These are phyloP conservation scores for Colletes gigas DNA, from an alignment of 1,140 invertebrate species.

Conservation along the genomic window DNA sequence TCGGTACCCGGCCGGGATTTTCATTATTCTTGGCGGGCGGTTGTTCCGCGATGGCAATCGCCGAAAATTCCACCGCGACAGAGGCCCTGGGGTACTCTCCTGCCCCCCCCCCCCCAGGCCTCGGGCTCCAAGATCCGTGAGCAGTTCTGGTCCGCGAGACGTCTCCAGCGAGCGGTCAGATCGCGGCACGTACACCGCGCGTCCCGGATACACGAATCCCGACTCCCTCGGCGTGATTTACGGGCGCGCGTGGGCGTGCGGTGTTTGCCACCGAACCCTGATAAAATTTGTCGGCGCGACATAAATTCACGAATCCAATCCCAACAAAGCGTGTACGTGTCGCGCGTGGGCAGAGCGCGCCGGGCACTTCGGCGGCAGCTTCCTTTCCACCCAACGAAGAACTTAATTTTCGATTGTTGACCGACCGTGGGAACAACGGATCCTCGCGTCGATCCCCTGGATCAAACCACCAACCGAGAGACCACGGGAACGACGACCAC, in stretches of 20 bases:
- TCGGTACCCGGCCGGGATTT: neutral
- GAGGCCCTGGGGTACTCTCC: no score
- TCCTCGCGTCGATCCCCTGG: neutral
- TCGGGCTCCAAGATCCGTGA: no score
- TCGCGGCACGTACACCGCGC: conserved; percentile 19
- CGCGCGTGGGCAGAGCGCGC: conserved; percentile 65
- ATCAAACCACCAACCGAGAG: neutral
- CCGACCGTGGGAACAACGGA: conserved; percentile 60
- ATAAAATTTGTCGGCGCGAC: conserved; percentile 80
- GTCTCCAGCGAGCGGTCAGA: conserved; percentile 9
- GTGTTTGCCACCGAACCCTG: conserved; percentile 80
- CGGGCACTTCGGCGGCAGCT: conserved; percentile 46
- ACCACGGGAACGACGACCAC: conserved; percentile 12
- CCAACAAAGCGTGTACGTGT: conserved; percentile 71
- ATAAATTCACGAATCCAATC: conserved; percentile 79
- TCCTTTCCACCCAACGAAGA: conserved; percentile 28
- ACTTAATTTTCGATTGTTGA: conserved; percentile 66
- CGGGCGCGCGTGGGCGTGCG: conserved; percentile 75
- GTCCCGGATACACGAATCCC: conserved; percentile 37
- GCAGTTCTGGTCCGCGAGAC: neutral
- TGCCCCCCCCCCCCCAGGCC: no score
- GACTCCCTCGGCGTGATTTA: conserved; percentile 72
- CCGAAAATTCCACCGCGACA: conserved; percentile 32
- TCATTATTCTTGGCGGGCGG: conserved; percentile 15
- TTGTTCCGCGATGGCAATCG: conserved; percentile 25